A percentile compares a stretch with the other conserved stretches of the same genome.
These are phyloP conservation scores for Caenorhabditis becei DNA, from an alignment of 2,888 invertebrate genomes.

Conservation along the genomic window DNA sequence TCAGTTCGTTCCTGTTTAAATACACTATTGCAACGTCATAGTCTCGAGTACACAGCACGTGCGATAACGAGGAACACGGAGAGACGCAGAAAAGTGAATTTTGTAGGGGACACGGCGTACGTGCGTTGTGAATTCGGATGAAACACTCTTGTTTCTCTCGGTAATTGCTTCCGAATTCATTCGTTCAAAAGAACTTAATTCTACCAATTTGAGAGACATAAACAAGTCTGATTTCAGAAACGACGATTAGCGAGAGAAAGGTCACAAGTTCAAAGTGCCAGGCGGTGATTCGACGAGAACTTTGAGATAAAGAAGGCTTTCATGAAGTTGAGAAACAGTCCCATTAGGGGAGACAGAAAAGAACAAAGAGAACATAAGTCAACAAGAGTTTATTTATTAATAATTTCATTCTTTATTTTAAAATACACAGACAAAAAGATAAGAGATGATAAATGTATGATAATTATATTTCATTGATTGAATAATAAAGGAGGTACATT, in stretches of 20 bases:
- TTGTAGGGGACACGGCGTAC: slow-evolving; percentile 39
- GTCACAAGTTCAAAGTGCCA: neutral
- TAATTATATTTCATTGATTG: too few species aligned
- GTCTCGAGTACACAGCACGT: slow-evolving; percentile 24
- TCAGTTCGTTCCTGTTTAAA: too few species aligned
- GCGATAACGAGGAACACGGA: slow-evolving; percentile 10
- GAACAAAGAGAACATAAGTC: too few species aligned
- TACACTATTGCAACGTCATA: slow-evolving; percentile 26
- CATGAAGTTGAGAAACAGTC: too few species aligned
- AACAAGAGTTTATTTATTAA: too few species aligned
- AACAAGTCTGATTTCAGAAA: neutral
- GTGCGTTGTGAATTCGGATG: slow-evolving; percentile 28
- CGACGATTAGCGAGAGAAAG: neutral
- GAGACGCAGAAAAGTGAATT: slow-evolving; percentile 43
- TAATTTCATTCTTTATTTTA: too few species aligned
- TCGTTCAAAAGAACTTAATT: slow-evolving; percentile 20
- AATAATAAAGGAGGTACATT: too few species aligned
- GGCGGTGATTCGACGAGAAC: neutral
- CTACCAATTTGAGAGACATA: neutral
- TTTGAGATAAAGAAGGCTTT: too few species aligned
- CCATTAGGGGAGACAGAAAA: too few species aligned
- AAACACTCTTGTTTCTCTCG: neutral
- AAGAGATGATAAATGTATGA: too few species aligned
- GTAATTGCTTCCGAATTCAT: slow-evolving; percentile 3
- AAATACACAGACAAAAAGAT: too few species aligned